Evolutionary conservation across 2,888 invertebrate species (phyloP), one percentile per base, ranked within the genome.

Genomic region (Ariolimax columbianus): DNA sequence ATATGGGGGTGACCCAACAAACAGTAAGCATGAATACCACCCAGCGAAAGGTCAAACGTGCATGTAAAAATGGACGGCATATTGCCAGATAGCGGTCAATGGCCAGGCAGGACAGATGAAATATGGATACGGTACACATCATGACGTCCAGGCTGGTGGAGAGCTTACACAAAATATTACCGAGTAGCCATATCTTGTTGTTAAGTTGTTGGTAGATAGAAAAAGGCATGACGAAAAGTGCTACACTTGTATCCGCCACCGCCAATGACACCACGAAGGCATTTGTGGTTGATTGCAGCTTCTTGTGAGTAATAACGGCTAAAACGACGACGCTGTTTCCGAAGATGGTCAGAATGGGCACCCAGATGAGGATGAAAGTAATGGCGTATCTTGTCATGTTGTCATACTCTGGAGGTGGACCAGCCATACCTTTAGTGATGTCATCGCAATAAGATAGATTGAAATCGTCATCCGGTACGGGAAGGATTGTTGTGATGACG

Each of bases 51-150:
- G 90, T 92, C 70, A 93, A 88, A 36, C 91, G 89, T 82, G 91
- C 91, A 83, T 92, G 92, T 30, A 92, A 89, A 81, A 92, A 91
- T 23, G 92, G 92, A 30, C 90, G 87, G 88, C 93, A 93, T 19
- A 93, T 93, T 81, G 93, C 93, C 43, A 92, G 88, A 85, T 92
- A 93, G 14, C 93, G 89, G 86, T 93, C 93, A 23, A 91, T 89
- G 75, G 92, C 92, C 66, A 93, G 86, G 86, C 92, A 92, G 36
- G 91, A 92, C 66, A 93, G 89, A 86, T 93, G 92, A 68, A 93
- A 91, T 68, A 93, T 93, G 40, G 93, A 93, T 38, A 92, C 91
- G 4, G 93, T 92, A 40, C 91, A 92, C 86, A 92, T 90, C 92
- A 92, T 92, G 73, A 93, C 92, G 86, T 93, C 93, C 66, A 92